Base-by-base conservation (phyloP, 2,888 invertebrate species). In the Sussaba pulchella region DNA sequence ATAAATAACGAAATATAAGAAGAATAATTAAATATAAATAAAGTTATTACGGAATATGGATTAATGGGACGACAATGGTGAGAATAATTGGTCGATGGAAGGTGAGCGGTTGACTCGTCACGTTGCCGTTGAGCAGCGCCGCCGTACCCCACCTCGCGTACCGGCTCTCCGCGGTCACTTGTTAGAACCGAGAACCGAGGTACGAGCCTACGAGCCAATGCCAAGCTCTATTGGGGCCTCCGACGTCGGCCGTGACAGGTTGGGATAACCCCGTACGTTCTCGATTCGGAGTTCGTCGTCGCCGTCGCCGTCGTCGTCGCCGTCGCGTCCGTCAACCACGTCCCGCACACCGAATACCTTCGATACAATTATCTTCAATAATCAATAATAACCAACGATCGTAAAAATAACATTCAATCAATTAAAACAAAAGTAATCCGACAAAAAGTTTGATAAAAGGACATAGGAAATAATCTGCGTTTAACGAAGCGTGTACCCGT, bases 241-340 rank as follows among this genome's bases (percentile, higher is more conserved):
- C 80, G 87, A 85, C 83, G 76, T 86, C 85, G 87, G 85, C 84
- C 85, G 87, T 86, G 82, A 82, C 84, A 86, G 87, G 87, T 87
- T 86, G 85, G 84, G 82, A 73, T 82, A 75, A 82, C 73, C 82
- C 83, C 76, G 74, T 74, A 54, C 81, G 67, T 57, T 81, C 78
- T 52, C 61, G 57, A 66, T 41, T 77, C 81, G 81, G 81, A 77
- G 72, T 73, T 72, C 72, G 59, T 76, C 64, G 63, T 80, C 79
- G 70, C 57, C 31, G 67, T 72, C 69, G 72, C 39, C 67, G 52
- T 17, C 57, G 57, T 21, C 31, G 54, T 8, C 54, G 31, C 6
- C 54, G 26, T n/a, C 52, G 54, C 50, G 36, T 50, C 47, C 36
- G 19, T 72, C 31, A 72, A 54, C 41, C 70, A 54, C 61, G 24